phyloP scores from a whole-genome alignment of 2,797 vertebrate genomes.

The Hemitrygon akajei region DNA sequence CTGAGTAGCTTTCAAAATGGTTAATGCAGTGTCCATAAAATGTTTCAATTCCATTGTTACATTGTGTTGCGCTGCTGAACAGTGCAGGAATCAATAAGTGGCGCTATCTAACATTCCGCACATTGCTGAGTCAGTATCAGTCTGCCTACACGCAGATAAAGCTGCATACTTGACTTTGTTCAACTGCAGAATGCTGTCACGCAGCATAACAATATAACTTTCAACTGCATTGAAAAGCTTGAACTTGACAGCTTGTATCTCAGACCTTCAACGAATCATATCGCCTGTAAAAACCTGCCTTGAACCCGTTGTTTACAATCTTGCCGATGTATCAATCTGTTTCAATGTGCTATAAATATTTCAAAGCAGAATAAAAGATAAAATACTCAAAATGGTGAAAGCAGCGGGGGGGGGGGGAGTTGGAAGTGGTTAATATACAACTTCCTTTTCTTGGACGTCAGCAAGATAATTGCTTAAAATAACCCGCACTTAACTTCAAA shows the following conservation, averaged over 20 bases:
- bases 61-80: conserved; percentile 18
- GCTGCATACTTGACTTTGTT: neutral
- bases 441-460: neutral
- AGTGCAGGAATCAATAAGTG: neutral
- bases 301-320: neutral
- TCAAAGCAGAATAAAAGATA: neutral
- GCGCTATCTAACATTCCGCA: conserved; percentile 16
- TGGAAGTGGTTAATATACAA: neutral
- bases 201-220: neutral
- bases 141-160: conserved; percentile 11
- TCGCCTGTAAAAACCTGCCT: neutral
- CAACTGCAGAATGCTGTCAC: neutral
- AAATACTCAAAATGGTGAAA: neutral
- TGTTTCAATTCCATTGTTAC: neutral
- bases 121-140: neutral
- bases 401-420: neutral
- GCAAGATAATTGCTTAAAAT: neutral
- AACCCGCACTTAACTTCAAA: neutral
- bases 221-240: neutral
- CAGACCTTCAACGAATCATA: neutral
- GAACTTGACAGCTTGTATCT: neutral
- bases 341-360: neutral
- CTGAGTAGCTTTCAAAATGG: neutral
- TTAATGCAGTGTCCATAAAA: neutral
- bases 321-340: neutral